Percentiles rank a stretch among this genome's conserved stretches.
Conservation (phyloP, 2,888 invertebrate genomes). For the Stenichneumon culpator region DNA sequence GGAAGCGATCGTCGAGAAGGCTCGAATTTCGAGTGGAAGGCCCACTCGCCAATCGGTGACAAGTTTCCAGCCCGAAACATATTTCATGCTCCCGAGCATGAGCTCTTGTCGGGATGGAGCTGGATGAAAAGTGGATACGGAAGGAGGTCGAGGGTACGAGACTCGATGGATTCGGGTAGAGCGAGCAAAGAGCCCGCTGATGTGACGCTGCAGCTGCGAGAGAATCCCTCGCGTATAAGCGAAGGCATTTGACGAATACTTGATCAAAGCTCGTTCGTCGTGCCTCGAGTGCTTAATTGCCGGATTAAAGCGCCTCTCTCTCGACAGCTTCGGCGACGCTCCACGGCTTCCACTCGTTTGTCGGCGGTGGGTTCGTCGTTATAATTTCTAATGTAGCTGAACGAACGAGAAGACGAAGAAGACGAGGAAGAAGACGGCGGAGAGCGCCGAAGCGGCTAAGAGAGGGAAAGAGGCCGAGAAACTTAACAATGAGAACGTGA, state of each 20-base stretch:
- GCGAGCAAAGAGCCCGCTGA: conserved; percentile 45
- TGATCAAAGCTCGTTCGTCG: conserved; percentile 67
- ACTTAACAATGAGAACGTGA: conserved; percentile 65
- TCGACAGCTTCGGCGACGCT: conserved; percentile 7
- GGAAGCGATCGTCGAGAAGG: conserved; percentile 7
- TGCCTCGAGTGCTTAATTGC: conserved; percentile 67
- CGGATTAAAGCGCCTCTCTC: conserved; percentile 63
- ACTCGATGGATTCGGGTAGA: conserved; percentile 46
- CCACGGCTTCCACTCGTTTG: conserved; percentile 36
- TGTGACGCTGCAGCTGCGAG: conserved; percentile 57
- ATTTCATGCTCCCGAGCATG: conserved; percentile 34
- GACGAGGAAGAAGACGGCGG: conserved; percentile 13
- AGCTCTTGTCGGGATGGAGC: conserved; percentile 6
- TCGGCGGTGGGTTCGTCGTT: conserved; percentile 41
- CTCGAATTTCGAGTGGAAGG: conserved; percentile 3
- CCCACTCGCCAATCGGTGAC: conserved; percentile 30
- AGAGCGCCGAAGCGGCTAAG: conserved; percentile 3
- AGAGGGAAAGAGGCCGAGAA: conserved; percentile 26
- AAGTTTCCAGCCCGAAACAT: conserved; percentile 22
- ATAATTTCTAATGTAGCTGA: conserved; percentile 23
- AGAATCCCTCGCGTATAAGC: conserved; percentile 59
- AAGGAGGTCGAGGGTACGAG: conserved; percentile 58
- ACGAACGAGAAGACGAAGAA: conserved; percentile 13
- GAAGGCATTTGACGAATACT: conserved; percentile 57
- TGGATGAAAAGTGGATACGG: conserved; percentile 33